Conservation (phyloP, 53 echinoderm and acorn worm species). For the Apostichopus leukothele region DNA sequence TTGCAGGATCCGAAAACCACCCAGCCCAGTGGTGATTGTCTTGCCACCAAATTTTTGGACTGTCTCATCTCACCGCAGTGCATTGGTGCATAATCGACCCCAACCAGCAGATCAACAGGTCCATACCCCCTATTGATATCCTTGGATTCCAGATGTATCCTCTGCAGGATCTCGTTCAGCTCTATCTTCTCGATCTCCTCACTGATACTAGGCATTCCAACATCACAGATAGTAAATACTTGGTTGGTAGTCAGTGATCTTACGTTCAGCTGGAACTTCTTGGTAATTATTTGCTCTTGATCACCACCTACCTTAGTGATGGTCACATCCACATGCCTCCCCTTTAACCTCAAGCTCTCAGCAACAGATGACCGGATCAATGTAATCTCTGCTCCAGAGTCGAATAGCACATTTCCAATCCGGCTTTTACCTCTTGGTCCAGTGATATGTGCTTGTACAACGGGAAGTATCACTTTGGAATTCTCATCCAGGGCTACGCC, state of each 20-base stretch:
- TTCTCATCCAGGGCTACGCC: conserved; percentile 25
- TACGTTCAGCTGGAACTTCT: conserved; percentile 33
- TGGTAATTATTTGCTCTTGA: conserved; percentile 53
- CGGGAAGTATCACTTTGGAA: conserved; percentile 52
- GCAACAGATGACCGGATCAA: conserved; percentile 51
- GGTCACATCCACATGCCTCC: conserved; percentile 29
- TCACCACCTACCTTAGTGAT: conserved; percentile 59
- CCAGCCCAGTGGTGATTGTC: conserved; percentile 59
- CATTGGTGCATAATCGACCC: conserved; percentile 46
- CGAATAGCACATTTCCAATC: conserved; percentile 29
- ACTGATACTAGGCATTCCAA: conserved; percentile 55
- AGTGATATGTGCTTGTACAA: conserved; percentile 47
- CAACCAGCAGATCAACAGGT: conserved; percentile 30
- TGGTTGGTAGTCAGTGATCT: neutral
- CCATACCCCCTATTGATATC: conserved; percentile 12
- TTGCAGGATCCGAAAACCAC: conserved; percentile 56
- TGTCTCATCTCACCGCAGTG: conserved; percentile 51
- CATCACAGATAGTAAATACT: conserved; percentile 21
- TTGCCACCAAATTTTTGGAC: conserved; percentile 47
- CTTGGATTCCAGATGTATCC: neutral
- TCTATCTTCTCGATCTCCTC: conserved; percentile 40
- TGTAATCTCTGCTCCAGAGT: conserved; percentile 52
- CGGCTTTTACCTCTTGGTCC: conserved; percentile 18
- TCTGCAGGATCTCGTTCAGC: neutral
- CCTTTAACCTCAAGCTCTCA: conserved; percentile 50